Evolutionary conservation across 2,797 vertebrate genomes (phyloP), one percentile per base, ranked within the genome.

Genomic region (Pipistrellus pipistrellus): DNA sequence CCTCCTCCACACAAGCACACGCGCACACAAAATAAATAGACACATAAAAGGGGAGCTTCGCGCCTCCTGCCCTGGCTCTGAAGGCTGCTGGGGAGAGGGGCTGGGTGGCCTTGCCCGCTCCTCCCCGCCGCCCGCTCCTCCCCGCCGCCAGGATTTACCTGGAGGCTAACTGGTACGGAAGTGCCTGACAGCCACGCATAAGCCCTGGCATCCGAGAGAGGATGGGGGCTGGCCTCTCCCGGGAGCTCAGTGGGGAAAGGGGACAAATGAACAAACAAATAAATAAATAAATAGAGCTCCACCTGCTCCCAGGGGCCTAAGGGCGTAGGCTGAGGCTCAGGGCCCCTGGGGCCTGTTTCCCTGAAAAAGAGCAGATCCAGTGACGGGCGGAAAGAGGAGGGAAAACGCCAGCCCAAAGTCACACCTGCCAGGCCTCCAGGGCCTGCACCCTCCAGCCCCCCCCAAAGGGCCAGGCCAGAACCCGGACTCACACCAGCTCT

Each of bases 11-110:
- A 55, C 96, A 14, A 90, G 93, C 12, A 85, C 89, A 87, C 93
- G 92, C 73, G 92, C 77, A 35, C 95, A 97, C 90, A 76, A 97
- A 97, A 95, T 95, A 93, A 96, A 96, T 13, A 96, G 82, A 93
- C 35, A 2, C 80, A 95, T 32, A 92, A 96, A 97, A 96, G 83
- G 93, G 83, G 87, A 87, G 94, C 90, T n/a, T 75, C 23, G 3
- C 11, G 51, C 77, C 73, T 89, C 69, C 75, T 4, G 2, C 44
- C 88, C 82, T n/a, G 69, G 57, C 59, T 4, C 44, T 27, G 48
- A 62, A 62, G 46, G 76, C 46, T 68, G 75, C 86, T 51, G 4
- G 11, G 55, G 55, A 85, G 48, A 44, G 30, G 64, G 71, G 91
- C 44, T 7, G 41, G 35, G 68, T 6, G n/a, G 91, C 78, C 72